Percentiles rank a stretch among this genome's conserved stretches.
These are phyloP conservation scores for Epinotia ramella DNA, from an alignment of 2,888 invertebrate genomes.

Conservation along the genomic window DNA sequence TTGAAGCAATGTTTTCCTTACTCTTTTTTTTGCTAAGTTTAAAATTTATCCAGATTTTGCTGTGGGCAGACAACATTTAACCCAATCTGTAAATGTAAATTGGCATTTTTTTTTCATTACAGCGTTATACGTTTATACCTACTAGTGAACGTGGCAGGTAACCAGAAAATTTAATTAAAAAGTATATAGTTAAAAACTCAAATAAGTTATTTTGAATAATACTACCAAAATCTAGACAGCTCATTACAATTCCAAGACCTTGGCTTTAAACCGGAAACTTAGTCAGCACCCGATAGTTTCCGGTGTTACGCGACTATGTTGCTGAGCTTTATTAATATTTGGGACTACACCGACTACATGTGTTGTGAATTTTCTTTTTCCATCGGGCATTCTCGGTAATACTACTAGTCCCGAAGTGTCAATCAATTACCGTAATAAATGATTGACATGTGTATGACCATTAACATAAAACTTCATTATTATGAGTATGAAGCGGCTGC, in stretches of 20 bases:
- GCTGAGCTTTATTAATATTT: conserved; percentile 14
- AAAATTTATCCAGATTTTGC: not conserved
- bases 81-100: not conserved
- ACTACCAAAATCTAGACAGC: not conserved
- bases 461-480: too few relatives aligned
- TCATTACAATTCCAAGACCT: conserved; percentile 17
- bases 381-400: too few relatives aligned
- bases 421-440: too few relatives aligned
- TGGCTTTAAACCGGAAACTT: conserved; percentile 35
- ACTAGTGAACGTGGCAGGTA: not conserved
- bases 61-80: not conserved
- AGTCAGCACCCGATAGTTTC: conserved; percentile 18
- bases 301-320: conserved; percentile 35
- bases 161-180: not conserved
- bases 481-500: too few relatives aligned
- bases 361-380: not conserved
- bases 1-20: not conserved
- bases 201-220: not conserved
- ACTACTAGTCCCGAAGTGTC: too few relatives aligned
- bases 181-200: not conserved
- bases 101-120: not conserved
- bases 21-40: not conserved
- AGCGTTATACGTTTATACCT: not conserved
- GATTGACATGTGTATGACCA: too few relatives aligned
- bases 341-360: not conserved